Evolutionary conservation across 2,113 vertebrate genomes (phyloP).

Genomic region (Panthera tigris): DNA sequence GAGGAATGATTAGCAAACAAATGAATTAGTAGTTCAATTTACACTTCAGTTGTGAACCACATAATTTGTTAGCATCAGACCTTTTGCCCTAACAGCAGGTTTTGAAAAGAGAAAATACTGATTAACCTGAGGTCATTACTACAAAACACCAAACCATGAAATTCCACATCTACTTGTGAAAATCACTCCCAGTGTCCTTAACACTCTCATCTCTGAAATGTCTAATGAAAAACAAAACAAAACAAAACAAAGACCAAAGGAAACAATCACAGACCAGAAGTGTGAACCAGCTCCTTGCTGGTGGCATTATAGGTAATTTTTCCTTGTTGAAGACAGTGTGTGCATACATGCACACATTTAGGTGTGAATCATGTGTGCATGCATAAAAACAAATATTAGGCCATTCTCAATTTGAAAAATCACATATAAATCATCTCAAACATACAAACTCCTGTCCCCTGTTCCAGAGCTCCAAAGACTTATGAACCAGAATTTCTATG

Average conservation of each 20-base stretch:
- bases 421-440: not conserved
- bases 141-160: constrained; percentile 46
- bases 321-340: not conserved
- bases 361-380: too few relatives aligned
- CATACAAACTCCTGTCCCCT: not conserved
- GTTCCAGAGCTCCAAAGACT: not conserved
- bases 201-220: not conserved
- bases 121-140: constrained; percentile 56
- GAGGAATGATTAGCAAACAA: constrained; percentile 20
- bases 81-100: constrained; percentile 29
- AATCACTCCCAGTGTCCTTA: not conserved
- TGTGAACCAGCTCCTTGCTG: not conserved
- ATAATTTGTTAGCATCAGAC: constrained; percentile 37
- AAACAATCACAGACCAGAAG: not conserved
- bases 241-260: not conserved
- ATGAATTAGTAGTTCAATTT: constrained; percentile 34
- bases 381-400: not conserved
- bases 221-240: not conserved
- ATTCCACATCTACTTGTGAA: constrained; percentile 25
- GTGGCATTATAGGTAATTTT: not conserved
- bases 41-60: constrained; percentile 26
- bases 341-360: not conserved
- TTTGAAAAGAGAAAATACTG: constrained; percentile 45
- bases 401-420: not conserved
- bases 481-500: not conserved